Evolutionary conservation across 2,113 vertebrate genomes (phyloP), one percentile per base, ranked within the genome.

Genomic region (Megaceryle torquata): DNA sequence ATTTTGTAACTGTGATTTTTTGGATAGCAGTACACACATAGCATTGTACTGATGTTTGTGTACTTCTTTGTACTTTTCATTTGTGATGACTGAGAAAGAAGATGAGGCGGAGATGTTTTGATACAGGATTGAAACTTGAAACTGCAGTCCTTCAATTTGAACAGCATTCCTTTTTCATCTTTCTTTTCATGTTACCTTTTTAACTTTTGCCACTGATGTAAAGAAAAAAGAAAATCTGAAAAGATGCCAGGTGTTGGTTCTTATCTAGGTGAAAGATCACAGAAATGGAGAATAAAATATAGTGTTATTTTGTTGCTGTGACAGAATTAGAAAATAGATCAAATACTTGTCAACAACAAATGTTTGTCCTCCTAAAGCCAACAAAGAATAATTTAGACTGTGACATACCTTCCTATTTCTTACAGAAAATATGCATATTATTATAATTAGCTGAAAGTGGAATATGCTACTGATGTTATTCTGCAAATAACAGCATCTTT

Each of bases 1-100:
- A 99, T 99, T 99, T 99, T 97, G 98, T 97, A 97, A 96, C 98
- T 99, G 97, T 99, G 99, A 99, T 99, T 99, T 99, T 98, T 98
- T 95, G 98, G 98, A 98, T 98, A 98, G 98, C 97, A 98, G 98
- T 98, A 98, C 98, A 98, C 96, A 98, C 94, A 94, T 93, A 72
- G 89, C 87, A 97, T 97, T 98, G 98, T 98, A 98, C 97, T 97
- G 97, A 98, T 98, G 97, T 98, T 98, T 98, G 98, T 98, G 94
- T 98, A 98, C 96, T 97, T 96, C 98, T 98, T 98, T 98, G 98
- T 98, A 97, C 97, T 97, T 94, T 92, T 97, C 97, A 97, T 98
- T 98, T 98, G 96, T 97, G 97, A 98, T 98, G 98, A 98, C 96
- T 98, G 97, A 96, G 95, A 97, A 97, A 97, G 97, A 97, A 98